A percentile compares a stretch with the other conserved stretches of the same genome.
These are phyloP conservation scores for Corbicula japonica DNA, from an alignment of 2,888 invertebrate genomes.

Conservation along the genomic window DNA sequence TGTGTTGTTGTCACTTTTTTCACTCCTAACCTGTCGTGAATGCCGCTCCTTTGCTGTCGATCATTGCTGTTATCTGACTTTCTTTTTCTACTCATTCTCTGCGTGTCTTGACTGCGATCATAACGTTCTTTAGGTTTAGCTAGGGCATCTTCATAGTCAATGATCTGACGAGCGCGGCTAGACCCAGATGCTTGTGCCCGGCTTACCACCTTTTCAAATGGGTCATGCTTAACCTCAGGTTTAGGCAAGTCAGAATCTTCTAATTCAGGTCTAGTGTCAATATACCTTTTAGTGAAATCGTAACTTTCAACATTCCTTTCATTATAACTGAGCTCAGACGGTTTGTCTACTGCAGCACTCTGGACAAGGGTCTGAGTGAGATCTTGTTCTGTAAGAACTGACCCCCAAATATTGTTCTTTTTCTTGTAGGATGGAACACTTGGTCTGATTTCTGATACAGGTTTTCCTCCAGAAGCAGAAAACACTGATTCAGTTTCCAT, in stretches of 20 bases:
- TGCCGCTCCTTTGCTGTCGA: conserved; percentile 19
- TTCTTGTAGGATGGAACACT: conserved; percentile 76
- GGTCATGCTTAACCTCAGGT: conserved; percentile 53
- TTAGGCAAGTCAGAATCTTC: conserved; percentile 24
- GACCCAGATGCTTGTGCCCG: background rate
- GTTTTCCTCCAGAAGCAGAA: conserved; percentile 50
- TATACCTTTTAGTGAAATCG: conserved; percentile 71
- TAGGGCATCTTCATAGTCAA: conserved; percentile 62
- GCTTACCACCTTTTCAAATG: conserved; percentile 56
- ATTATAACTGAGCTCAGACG: conserved; percentile 85
- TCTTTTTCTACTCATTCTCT: conserved; percentile 47
- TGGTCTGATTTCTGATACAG: conserved; percentile 17
- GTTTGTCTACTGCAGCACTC: conserved; percentile 90
- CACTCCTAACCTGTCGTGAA: conserved; percentile 62
- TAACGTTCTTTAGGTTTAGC: conserved; percentile 15
- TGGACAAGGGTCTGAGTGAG: conserved; percentile 93
- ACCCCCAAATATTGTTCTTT: conserved; percentile 93
- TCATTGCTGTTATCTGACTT: conserved; percentile 36
- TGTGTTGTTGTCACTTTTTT: conserved; percentile 57
- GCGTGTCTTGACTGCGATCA: conserved; percentile 1
- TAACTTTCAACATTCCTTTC: conserved; percentile 79
- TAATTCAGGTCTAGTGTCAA: conserved; percentile 65
- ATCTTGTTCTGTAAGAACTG: conserved; percentile 92
- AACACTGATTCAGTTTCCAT: conserved; percentile 33
- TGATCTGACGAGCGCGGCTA: conserved; percentile 33